Evolutionary conservation across 2,113 vertebrate species (phyloP), one percentile per base, ranked within the genome.

Genomic region (Mus pahari): DNA sequence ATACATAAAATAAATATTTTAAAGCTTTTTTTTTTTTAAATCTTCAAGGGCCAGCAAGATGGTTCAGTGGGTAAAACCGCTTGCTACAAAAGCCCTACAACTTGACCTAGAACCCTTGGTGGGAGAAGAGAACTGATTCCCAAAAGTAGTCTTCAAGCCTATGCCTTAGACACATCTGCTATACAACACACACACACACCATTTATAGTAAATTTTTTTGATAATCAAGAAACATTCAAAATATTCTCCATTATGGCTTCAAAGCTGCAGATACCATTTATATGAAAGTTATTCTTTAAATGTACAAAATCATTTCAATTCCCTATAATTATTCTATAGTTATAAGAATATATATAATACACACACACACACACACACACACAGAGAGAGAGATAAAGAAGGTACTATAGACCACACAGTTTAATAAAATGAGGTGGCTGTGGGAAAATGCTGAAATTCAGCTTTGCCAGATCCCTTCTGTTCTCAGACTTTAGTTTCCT

Each of bases 221-320:
- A 62, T 82, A 60, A 62, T 83, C 58, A 42, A 84, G 12, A 83
- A 75, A 42, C 74, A 91, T 3, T 89, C 36, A 83, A 92, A 89
- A 91, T 83, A 94, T 2, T 89, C 48, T 86, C 79, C 48, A 90
- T 73, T 90, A 81, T 75, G 48, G 81, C 20, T 89, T 70, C 71
- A 79, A 78, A 31, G 53, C 11, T 86, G 42, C 50, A 77, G 26
- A 86, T 68, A 48, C 28, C 42, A n/a, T 70, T 88, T 68, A 78
- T 22, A 9, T 87, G 89, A 94, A 91, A 73, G 87, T 53, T 66
- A 50, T 66, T 64, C 75, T 78, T 93, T 91, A 68, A 91, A 77
- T 75, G 9, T 60, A 88, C 55, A 91, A 87, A 94, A 74, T 68
- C 14, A 58, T 68, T 91, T 84, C 39, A 89, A 42, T 42, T 6